Percentiles rank a stretch among this genome's conserved stretches.
These are phyloP conservation scores for Opisthocomus hoazin DNA, from an alignment of 2,113 vertebrate genomes.

Conservation along the genomic window DNA sequence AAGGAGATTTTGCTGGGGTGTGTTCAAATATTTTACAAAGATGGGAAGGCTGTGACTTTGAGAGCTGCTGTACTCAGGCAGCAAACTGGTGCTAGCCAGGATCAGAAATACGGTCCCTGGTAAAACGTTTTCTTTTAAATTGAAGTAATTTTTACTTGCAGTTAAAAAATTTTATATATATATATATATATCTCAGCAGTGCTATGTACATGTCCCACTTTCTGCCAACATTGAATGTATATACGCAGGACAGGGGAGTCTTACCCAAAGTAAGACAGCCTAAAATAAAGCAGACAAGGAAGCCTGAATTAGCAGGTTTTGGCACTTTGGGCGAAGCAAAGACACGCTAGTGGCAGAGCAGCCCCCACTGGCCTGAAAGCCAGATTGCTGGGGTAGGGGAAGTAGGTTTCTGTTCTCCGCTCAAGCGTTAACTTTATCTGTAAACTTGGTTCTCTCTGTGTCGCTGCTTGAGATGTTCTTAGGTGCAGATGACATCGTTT, in stretches of 20 bases:
- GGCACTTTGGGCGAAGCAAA: not conserved
- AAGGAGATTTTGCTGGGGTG: not conserved
- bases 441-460: not conserved
- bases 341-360: no score
- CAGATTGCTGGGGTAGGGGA: fast-evolving
- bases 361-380: not conserved
- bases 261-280: no score
- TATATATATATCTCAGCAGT: not conserved
- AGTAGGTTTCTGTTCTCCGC: not conserved
- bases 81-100: not conserved
- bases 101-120: not conserved
- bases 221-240: not conserved
- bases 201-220: not conserved
- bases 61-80: fast-evolving
- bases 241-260: not conserved
- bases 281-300: fast-evolving
- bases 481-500: no score
- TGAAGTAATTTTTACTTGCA: not conserved
- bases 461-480: not conserved
- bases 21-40: not conserved
- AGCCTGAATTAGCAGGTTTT: not conserved
- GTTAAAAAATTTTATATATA: no score
- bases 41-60: not conserved
- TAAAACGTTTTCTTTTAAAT: not conserved
- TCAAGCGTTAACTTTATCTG: not conserved